phyloP scores from a whole-genome alignment of 2,888 invertebrate genomes.

The Nephrocerus scutellatus region DNA sequence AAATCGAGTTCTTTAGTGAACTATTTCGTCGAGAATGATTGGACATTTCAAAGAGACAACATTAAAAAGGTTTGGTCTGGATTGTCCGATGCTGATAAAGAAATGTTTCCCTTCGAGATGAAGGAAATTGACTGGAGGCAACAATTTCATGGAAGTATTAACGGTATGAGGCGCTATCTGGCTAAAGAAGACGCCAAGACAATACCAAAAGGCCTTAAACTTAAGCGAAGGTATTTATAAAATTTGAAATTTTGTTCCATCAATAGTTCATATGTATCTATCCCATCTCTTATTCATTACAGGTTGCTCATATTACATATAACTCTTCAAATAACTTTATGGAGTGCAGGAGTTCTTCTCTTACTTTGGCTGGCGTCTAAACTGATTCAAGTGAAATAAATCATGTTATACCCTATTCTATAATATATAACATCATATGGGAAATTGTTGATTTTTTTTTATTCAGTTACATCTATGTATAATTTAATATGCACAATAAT shows the following conservation, averaged over 20 bases:
- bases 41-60: conserved; percentile 62
- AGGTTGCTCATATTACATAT: conserved; percentile 34
- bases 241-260: no score
- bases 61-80: conserved; percentile 46
- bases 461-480: no score
- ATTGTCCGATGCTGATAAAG: conserved; percentile 43
- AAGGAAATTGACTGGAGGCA: conserved; percentile 60
- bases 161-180: conserved; percentile 67
- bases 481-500: no score
- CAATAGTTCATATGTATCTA: background rate
- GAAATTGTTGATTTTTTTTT: no score
- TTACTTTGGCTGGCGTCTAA: conserved; percentile 22
- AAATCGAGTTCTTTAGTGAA: conserved; percentile 65
- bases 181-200: conserved; percentile 70
- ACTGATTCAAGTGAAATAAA: no score
- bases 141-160: conserved; percentile 51
- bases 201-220: conserved; percentile 56
- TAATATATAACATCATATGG: no score
- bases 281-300: conserved; percentile 4
- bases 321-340: conserved; percentile 26
- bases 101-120: conserved; percentile 69
- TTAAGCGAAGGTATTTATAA: conserved; percentile 58
- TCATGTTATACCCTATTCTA: no score
- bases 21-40: conserved; percentile 69
- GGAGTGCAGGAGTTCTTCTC: conserved; percentile 21